Evolutionary conservation across 2,888 invertebrate genomes (phyloP).

Genomic region (Dastarcus helophoroides): DNA sequence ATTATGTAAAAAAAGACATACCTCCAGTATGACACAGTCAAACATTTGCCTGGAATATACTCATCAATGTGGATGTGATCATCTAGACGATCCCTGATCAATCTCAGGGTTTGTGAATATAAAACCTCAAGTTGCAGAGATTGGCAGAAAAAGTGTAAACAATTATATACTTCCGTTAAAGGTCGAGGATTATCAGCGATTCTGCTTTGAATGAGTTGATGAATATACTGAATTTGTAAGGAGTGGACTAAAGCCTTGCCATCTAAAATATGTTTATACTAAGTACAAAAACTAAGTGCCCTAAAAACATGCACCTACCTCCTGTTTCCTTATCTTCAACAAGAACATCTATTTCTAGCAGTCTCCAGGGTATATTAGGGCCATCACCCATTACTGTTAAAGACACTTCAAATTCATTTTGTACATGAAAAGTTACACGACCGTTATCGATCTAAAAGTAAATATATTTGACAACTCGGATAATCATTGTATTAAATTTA

Average conservation of each 20-base stretch:
- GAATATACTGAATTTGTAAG: conserved; percentile 85
- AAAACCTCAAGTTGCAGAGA: conserved; percentile 86
- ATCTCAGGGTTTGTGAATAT: conserved; percentile 76
- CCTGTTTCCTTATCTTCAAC: conserved; percentile 97
- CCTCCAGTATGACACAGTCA: conserved; percentile 95
- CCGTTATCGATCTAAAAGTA: conserved; percentile 79
- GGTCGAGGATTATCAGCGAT: conserved; percentile 71
- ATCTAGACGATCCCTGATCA: conserved; percentile 79
- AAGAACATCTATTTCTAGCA: conserved; percentile 88
- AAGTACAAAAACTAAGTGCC: conserved; percentile 1
- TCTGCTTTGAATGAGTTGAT: conserved; percentile 85
- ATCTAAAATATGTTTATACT: conserved; percentile 44
- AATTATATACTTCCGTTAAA: conserved; percentile 70
- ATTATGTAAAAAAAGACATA: conserved; percentile 27
- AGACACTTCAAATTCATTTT: conserved; percentile 92
- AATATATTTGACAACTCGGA: conserved; percentile 3
- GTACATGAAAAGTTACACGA: conserved; percentile 85
- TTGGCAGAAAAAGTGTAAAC: conserved; percentile 87
- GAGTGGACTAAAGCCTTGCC: conserved; percentile 93
- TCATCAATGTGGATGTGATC: conserved; percentile 85
- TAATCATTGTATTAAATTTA: no score
- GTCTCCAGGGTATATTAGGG: conserved; percentile 84
- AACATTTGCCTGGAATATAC: conserved; percentile 77
- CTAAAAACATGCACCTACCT: conserved; percentile 39
- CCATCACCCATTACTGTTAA: conserved; percentile 96